Base-by-base conservation (phyloP, 1,140 invertebrate species). In the Bombus confusus region DNA sequence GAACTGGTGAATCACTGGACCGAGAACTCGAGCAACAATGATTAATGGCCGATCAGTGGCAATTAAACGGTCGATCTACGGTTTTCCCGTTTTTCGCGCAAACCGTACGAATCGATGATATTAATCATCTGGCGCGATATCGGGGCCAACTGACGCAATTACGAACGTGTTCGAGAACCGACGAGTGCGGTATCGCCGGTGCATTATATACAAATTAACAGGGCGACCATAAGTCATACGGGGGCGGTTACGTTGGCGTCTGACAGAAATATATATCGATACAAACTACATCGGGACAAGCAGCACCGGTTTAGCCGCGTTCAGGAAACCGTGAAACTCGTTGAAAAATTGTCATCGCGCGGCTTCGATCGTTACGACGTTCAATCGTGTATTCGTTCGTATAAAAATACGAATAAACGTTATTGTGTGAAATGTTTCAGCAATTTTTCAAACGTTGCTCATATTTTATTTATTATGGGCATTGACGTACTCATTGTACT, bases 171-270 rank as follows among this genome's bases (percentile, higher is more conserved):
- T 39, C 13, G 25, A n/a, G 34, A 31, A 3, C 12, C n/a, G 9
- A 28, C 41, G 72, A 28, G 31, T 2, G 66, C 39, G 22, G 12
- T n/a, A 47, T 41, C 39, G 12, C n/a, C 2, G 3, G 8, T 13
- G 13, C 62, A 68, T 80, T 85, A 80, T 79, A 79, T 28, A 59
- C 68, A 73, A 80, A 79, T 80, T 79, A 85, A 85, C 52, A 47
- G n/a, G 15, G 9, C n/a, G 3, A 3, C 28, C 41, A 43, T 84
- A 84, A 84, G 66, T 79, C 82, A 84, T 84, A 78, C 43, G 39
- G 57, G 31, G 66, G 41, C 77, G 69, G 77, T 72, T 85, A 85
- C 69, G 76, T 62, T 57, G 66, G 52, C 52, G 76, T 43, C 31
- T 69, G 77, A 72, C 66, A 41, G 77, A 80, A 73, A 80, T 85